A percentile compares a stretch with the other conserved stretches of the same genome.
These are phyloP conservation scores for Ligdia adustata DNA, from an alignment of 2,888 invertebrate species.

Conservation along the genomic window DNA sequence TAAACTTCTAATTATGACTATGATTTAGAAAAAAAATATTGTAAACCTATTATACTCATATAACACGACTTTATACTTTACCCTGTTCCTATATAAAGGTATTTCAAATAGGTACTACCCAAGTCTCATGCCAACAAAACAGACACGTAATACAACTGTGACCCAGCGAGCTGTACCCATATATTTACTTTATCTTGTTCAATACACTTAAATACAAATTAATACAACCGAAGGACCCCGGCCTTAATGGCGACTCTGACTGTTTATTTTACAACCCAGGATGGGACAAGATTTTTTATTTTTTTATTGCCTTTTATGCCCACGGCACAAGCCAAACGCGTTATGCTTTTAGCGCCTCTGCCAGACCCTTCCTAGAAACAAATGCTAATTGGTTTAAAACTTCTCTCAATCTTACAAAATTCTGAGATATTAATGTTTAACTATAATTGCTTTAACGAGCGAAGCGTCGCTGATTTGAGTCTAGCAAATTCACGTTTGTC, in stretches of 20 bases:
- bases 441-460: too few relatives aligned
- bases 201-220: constrained; percentile 84
- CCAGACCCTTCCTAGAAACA: constrained; percentile 44
- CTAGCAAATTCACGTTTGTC: too few relatives aligned
- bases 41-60: too few relatives aligned
- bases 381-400: constrained; percentile 48
- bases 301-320: constrained; percentile 63
- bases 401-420: constrained; percentile 24
- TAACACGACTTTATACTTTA: too few relatives aligned
- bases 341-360: constrained; percentile 71
- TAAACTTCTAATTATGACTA: too few relatives aligned
- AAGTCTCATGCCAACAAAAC: constrained; percentile 5
- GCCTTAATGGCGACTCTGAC: constrained; percentile 74
- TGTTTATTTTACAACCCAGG: constrained; percentile 82
- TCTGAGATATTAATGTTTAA: constrained; percentile 19
- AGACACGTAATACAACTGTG: constrained; percentile 58
- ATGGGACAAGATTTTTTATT: constrained; percentile 71
- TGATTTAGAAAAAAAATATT: too few relatives aligned
- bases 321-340: constrained; percentile 39
- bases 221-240: constrained; percentile 79
- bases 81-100: too few relatives aligned
- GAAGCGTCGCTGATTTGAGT: too few relatives aligned
- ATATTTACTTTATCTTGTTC: constrained; percentile 83
- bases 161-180: constrained; percentile 63
- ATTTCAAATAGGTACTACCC: too few relatives aligned